A percentile compares a stretch with the other conserved stretches of the same genome.
phyloP scores from a whole-genome alignment of 2,797 vertebrate genomes.

The Salmo trutta region DNA sequence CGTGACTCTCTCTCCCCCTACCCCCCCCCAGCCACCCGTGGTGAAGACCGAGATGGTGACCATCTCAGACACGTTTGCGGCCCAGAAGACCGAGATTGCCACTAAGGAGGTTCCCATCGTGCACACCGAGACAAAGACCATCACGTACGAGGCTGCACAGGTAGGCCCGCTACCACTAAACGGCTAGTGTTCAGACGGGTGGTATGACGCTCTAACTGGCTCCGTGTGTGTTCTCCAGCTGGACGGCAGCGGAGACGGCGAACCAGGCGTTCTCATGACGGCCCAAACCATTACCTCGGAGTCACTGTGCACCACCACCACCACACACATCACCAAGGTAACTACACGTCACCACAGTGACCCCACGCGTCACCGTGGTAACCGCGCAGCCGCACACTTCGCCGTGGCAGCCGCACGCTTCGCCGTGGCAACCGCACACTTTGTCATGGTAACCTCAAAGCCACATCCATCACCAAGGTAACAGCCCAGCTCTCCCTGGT shows the following conservation, averaged over 20 bases:
- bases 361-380: not conserved
- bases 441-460: conserved; percentile 76
- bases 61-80: conserved; percentile 92
- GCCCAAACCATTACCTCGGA: conserved; percentile 98
- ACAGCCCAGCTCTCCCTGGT: not conserved
- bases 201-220: not conserved
- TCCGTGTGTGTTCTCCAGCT: conserved; percentile 67
- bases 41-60: conserved; percentile 99
- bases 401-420: too few species aligned
- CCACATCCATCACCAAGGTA: not conserved
- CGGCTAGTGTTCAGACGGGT: not conserved
- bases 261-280: conserved; percentile 89
- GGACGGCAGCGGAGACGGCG: conserved; percentile 83
- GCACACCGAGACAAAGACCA: conserved; percentile 99
- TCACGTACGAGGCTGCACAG: conserved; percentile 98
- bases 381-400: too few species aligned
- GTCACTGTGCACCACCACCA: conserved; percentile 95
- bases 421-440: conserved; percentile 76
- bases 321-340: conserved; percentile 99
- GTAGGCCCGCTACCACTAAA: conserved; percentile 64
- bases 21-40: conserved; percentile 88
- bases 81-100: conserved; percentile 96
- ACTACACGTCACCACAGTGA: conserved; percentile 5
- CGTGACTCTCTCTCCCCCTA: conserved; percentile 36
- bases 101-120: conserved; percentile 99